Conservation (phyloP, 1,140 invertebrate genomes). For the Uloborus diversus region DNA sequence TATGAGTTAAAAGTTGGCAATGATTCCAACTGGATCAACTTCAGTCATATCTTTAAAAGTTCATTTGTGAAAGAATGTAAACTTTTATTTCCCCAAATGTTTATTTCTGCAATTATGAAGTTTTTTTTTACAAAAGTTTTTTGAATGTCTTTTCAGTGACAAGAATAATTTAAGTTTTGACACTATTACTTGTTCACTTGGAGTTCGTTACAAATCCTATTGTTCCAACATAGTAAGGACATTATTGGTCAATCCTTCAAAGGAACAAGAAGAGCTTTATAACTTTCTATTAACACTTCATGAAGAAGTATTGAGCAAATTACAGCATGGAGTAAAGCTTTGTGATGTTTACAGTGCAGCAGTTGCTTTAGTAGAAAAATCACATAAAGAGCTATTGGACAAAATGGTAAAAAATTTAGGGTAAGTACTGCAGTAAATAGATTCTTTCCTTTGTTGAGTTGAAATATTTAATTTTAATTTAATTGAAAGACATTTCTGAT, state of each 20-base stretch:
- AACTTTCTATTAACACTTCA: conserved; percentile 92
- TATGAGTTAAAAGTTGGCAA: no score
- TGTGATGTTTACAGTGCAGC: conserved; percentile 89
- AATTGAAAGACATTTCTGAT: no score
- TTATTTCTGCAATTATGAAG: no score
- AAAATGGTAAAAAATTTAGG: conserved; percentile 95
- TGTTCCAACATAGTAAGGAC: conserved; percentile 99
- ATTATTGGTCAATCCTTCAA: conserved; percentile 93
- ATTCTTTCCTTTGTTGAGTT: no score
- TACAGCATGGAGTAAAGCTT: conserved; percentile 85
- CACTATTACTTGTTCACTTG: conserved; percentile 93
- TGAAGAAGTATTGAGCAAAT: conserved; percentile 86
- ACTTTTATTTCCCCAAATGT: no score
- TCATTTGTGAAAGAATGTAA: no score
- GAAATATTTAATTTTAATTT: no score
- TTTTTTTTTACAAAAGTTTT: not conserved
- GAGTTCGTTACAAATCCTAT: conserved; percentile 95
- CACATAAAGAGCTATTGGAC: conserved; percentile 86
- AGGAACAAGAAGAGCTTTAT: conserved; percentile 83
- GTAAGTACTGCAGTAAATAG: conserved; percentile 62
- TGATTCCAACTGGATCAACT: no score
- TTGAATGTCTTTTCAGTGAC: conserved; percentile 73
- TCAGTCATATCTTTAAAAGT: no score
- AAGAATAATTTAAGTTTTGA: conserved; percentile 96
- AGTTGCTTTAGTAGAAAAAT: conserved; percentile 83